Base-by-base conservation (phyloP, 2,797 vertebrate species). In the Cyprinella venusta region DNA sequence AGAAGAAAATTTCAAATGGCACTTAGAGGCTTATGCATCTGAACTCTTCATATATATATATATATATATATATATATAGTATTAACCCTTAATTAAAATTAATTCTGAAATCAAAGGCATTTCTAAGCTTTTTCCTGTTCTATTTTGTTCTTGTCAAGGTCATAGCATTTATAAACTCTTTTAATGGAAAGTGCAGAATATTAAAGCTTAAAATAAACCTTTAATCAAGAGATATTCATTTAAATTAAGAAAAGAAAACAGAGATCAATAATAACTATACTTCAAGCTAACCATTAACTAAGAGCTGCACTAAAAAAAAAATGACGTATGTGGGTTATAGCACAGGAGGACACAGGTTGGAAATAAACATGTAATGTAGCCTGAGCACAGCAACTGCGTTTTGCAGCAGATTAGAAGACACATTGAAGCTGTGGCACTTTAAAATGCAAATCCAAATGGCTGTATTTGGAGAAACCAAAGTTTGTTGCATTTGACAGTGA, bases 201-300 rank as follows among this genome's bases (percentile, higher is more conserved):
- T 50, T 33, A 45, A 26, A 15, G n/a, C n/a, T 61, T 15, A 61
- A 61, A 81, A 13, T 38, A n/a, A 45, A 30, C 67, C 42, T 74
- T n/a, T 67, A 79, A 67, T 52, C 50, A 64, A 48, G 13, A 36
- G 54, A 77, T 67, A 33, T 63, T 19, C 0, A 13, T 12, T 30
- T 24, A 79, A 40, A 48, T 48, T 50, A 18, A 80, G 56, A 59
- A 64, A 83, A 59, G 33, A 63, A 79, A 40, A 69, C 16, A 38
- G 16, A 72, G 30, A 75, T 50, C 6, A 16, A 65, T 79, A 85
- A 83, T 52, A 75, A 84, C 10, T 52, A 16, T 13, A 18, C 30
- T 50, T 36, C 6, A 30, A 30, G 79, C 74, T 85, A 84, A 84
- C 33, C 30, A 84, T 86, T 84, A 88, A 87, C 76, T 71, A 5